A percentile compares a stretch with the other conserved stretches of the same genome.
These are phyloP conservation scores for Caenorhabditis wallacei DNA, from an alignment of 2,888 invertebrate species.

Conservation along the genomic window DNA sequence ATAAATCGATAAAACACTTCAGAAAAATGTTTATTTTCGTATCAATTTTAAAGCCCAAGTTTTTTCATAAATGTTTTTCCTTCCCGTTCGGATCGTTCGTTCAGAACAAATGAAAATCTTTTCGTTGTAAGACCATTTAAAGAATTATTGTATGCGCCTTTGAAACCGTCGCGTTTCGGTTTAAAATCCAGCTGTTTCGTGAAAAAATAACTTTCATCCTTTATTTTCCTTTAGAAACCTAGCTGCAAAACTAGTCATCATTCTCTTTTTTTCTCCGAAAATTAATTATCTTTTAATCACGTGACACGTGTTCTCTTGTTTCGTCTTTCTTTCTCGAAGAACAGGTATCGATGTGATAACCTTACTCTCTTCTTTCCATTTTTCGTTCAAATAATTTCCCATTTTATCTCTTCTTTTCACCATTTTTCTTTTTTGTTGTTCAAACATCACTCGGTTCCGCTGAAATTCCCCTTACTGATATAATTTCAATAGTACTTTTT, in stretches of 20 bases:
- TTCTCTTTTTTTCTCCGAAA: constrained; percentile 5
- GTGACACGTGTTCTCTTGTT: constrained; percentile 49
- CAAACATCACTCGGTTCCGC: constrained; percentile 16
- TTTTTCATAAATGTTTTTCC: neutral
- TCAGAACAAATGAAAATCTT: too few relatives aligned
- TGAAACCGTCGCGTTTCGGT: too few relatives aligned
- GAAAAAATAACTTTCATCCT: too few relatives aligned
- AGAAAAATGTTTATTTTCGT: too few relatives aligned
- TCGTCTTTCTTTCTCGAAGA: constrained; percentile 43
- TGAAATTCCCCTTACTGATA: constrained; percentile 9
- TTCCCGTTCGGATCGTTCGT: neutral
- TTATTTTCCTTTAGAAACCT: neutral
- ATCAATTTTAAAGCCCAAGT: too few relatives aligned
- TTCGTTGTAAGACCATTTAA: neutral
- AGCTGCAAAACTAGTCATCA: too few relatives aligned
- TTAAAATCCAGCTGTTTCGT: too few relatives aligned
- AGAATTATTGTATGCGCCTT: neutral
- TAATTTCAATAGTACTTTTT: neutral
- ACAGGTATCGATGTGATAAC: constrained; percentile 53
- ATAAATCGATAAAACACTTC: too few relatives aligned
- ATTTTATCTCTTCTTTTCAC: constrained; percentile 30
- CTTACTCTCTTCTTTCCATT: constrained; percentile 28
- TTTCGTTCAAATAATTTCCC: constrained; percentile 46
- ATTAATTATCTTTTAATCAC: constrained; percentile 37
- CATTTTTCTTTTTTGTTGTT: constrained; percentile 7